Evolutionary conservation across 2,888 invertebrate species (phyloP).

Genomic region (Galerucella calmariensis): DNA sequence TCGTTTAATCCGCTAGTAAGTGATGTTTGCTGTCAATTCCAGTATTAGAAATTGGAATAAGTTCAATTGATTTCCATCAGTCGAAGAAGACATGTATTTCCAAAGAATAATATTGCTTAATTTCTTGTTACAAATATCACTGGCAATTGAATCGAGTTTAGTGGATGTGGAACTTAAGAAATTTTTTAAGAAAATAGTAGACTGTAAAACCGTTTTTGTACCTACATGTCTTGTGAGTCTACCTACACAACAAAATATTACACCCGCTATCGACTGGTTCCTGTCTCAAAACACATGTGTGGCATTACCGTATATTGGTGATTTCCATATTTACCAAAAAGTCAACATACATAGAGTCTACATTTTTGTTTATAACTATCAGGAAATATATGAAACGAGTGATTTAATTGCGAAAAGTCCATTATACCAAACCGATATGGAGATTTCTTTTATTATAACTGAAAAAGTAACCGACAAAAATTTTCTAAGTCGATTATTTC

Average conservation of each 20-base stretch:
- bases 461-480: conserved; percentile 16
- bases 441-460: conserved; percentile 33
- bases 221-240: conserved; percentile 7
- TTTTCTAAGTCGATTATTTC: conserved; percentile 23
- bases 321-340: background rate
- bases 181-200: conserved; percentile 11
- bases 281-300: conserved; percentile 20
- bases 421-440: background rate
- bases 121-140: background rate
- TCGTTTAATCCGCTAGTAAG: background rate
- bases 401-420: conserved; percentile 2
- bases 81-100: background rate
- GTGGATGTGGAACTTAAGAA: conserved; percentile 1
- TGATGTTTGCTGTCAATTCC: background rate
- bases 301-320: background rate
- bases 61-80: background rate
- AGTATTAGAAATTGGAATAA: background rate
- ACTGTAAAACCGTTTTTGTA: background rate
- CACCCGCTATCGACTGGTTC: conserved; percentile 15
- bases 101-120: background rate
- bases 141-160: background rate
- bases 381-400: background rate
- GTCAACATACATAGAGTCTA: conserved; percentile 12
- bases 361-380: background rate
- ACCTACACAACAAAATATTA: background rate